A percentile compares a stretch with the other conserved stretches of the same genome.
Evolutionary conservation across 2,797 vertebrate genomes (phyloP).

Genomic region (Hephaestus fuliginosus): DNA sequence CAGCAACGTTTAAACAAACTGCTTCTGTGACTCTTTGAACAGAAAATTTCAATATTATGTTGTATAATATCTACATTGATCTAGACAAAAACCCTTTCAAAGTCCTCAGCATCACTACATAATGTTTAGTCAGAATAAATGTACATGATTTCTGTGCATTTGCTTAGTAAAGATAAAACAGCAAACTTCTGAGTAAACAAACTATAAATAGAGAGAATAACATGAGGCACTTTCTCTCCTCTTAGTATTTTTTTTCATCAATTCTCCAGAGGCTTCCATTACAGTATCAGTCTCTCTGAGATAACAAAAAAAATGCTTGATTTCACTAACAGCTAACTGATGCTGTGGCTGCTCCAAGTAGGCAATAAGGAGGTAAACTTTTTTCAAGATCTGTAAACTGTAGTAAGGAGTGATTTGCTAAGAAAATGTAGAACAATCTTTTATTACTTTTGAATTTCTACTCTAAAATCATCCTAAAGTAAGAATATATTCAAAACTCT

Average conservation of each 20-base stretch:
- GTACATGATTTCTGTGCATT: background rate
- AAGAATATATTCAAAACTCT: background rate
- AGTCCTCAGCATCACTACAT: background rate
- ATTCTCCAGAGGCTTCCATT: background rate
- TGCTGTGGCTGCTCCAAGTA: background rate
- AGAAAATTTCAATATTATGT: background rate
- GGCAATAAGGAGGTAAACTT: background rate
- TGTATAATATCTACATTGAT: background rate
- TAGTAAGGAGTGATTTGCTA: background rate
- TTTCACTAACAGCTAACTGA: background rate
- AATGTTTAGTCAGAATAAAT: background rate
- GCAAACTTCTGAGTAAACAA: background rate
- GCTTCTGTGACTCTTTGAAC: constrained; percentile 1
- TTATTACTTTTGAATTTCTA: background rate
- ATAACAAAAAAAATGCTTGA: background rate
- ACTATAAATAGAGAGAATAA: background rate
- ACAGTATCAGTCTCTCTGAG: background rate
- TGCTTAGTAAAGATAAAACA: background rate
- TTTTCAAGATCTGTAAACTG: background rate
- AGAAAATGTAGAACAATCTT: background rate
- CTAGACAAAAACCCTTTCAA: background rate
- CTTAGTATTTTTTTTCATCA: background rate
- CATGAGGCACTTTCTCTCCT: background rate
- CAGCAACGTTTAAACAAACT: constrained; percentile 27
- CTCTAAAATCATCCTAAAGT: background rate